Conservation (phyloP, 2,888 invertebrate species). For the Pycnomerus fuliginosus region DNA sequence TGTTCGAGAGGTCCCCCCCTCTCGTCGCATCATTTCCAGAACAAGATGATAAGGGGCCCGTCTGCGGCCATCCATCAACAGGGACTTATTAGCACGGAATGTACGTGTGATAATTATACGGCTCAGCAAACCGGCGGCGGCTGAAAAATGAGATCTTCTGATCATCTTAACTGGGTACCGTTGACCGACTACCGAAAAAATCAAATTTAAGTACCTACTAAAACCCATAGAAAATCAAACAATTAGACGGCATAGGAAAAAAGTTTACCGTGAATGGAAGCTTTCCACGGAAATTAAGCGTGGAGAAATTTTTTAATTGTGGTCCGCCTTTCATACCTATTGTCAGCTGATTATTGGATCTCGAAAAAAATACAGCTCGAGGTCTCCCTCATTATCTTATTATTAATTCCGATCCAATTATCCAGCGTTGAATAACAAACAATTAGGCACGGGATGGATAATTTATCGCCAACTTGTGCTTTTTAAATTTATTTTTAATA, state of each 20-base stretch:
- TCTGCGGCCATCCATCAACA: conserved; percentile 39
- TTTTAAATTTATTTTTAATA: conserved; percentile 14
- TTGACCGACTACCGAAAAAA: no score
- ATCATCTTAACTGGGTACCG: no score
- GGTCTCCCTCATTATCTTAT: not conserved
- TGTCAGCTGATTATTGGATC: no score
- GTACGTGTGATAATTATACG: conserved; percentile 45
- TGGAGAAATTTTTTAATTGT: no score
- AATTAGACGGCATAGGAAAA: no score
- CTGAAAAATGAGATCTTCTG: conserved; percentile 35
- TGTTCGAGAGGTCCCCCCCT: not conserved
- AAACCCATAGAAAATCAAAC: no score
- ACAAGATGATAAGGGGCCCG: conserved; percentile 21
- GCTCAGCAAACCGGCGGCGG: conserved; percentile 33
- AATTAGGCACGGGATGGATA: conserved; percentile 7
- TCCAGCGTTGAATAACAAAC: conserved; percentile 7
- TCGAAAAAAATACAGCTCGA: no score
- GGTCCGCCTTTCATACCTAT: no score
- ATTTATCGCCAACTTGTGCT: conserved; percentile 6
- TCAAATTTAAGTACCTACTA: no score
- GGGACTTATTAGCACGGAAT: conserved; percentile 45
- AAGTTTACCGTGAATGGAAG: no score
- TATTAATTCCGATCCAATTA: conserved; percentile 12
- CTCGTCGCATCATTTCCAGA: conserved; percentile 7
- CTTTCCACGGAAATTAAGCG: not conserved